phyloP scores from a whole-genome alignment of 2,113 vertebrate genomes.

The Centropus unirufus region DNA sequence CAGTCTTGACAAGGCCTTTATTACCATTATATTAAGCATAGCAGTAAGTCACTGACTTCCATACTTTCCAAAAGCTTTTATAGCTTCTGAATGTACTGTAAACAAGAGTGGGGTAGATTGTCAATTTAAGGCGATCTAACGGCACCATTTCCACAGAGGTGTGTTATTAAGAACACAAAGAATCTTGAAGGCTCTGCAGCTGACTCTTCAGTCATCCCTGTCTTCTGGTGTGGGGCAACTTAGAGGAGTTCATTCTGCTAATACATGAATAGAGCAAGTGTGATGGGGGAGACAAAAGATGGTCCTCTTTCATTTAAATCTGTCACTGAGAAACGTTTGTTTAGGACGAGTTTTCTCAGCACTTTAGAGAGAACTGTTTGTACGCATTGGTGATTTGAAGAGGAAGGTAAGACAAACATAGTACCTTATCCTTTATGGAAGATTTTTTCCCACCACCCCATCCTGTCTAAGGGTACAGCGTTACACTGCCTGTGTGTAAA shows the following conservation, averaged over 20 bases:
- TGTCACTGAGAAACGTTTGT: conserved; percentile 37
- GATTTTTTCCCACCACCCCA: not conserved
- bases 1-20: conserved; percentile 2
- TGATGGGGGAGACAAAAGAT: conserved; percentile 23
- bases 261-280: conserved; percentile 52
- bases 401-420: not conserved
- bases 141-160: not conserved
- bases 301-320: conserved; percentile 39
- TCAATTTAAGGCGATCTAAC: conserved; percentile 30
- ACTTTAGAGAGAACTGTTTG: conserved; percentile 18
- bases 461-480: not conserved
- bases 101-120: not conserved
- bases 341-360: conserved; percentile 22
- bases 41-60: conserved; percentile 8
- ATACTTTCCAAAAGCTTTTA: not conserved
- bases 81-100: conserved; percentile 1
- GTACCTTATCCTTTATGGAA: not conserved
- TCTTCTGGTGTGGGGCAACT: conserved; percentile 47
- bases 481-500: not conserved
- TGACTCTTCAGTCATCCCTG: conserved; percentile 7
- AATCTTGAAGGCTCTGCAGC: not conserved
- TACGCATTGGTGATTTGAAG: conserved; percentile 51
- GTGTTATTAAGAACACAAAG: conserved; percentile 42
- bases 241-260: conserved; percentile 58
- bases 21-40: conserved; percentile 6